These are phyloP conservation scores for Diarsia mendica DNA, from an alignment of 2,888 invertebrate genomes.

Conservation along the genomic window DNA sequence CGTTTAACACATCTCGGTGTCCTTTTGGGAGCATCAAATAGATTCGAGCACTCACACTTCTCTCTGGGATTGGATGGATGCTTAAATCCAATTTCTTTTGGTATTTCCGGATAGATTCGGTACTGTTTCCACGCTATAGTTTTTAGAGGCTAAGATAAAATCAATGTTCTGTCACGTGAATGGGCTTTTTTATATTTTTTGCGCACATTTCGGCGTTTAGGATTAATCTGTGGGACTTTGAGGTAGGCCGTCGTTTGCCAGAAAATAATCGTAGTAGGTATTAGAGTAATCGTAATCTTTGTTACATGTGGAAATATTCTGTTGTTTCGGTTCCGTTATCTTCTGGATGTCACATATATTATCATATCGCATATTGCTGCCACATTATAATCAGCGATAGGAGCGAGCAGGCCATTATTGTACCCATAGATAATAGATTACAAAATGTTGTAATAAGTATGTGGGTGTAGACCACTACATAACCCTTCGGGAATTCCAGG, in stretches of 20 bases:
- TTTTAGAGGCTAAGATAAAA: slow-evolving; percentile 51
- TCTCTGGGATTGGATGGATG: slow-evolving; percentile 62
- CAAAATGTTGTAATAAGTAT: background rate
- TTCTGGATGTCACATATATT: background rate
- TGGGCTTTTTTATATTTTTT: slow-evolving; percentile 21
- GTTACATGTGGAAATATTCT: background rate
- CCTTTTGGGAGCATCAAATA: slow-evolving; percentile 44
- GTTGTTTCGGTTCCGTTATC: background rate
- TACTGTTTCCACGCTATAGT: slow-evolving; percentile 46
- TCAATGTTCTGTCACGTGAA: slow-evolving; percentile 32
- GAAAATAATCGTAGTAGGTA: background rate
- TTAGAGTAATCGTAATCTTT: background rate
- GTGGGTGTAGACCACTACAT: too few relatives aligned
- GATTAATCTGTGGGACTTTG: background rate
- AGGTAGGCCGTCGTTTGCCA: background rate
- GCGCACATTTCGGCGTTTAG: background rate
- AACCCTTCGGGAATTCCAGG: too few relatives aligned
- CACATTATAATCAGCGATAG: slow-evolving; percentile 3
- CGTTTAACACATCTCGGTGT: slow-evolving; percentile 50
- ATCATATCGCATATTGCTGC: background rate
- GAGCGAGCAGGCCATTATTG: background rate
- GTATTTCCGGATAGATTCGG: slow-evolving; percentile 54
- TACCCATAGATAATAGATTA: slow-evolving; percentile 1
- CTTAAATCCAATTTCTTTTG: slow-evolving; percentile 70
- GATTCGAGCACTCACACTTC: slow-evolving; percentile 51